Evolutionary conservation across 2,888 invertebrate species (phyloP).

Genomic region (Heterodera filipjevi): DNA sequence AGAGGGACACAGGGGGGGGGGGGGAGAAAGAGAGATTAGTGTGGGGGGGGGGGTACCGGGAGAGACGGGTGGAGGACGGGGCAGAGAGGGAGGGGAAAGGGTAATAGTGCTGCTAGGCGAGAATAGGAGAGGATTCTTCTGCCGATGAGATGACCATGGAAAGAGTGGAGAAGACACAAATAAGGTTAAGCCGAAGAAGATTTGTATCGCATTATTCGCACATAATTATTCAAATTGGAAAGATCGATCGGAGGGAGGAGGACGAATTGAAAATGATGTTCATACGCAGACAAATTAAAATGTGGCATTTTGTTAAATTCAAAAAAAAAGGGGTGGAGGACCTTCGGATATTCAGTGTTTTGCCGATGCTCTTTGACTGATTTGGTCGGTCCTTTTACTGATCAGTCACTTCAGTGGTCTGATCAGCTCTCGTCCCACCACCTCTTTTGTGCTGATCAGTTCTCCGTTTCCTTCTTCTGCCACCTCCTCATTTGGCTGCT

Average conservation of each 20-base stretch:
- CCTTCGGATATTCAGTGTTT: too few species aligned
- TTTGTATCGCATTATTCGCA: neutral
- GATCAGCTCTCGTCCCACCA: neutral
- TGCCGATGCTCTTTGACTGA: too few species aligned
- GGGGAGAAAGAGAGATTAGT: neutral
- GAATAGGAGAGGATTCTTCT: neutral
- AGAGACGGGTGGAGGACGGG: neutral
- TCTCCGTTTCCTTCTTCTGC: neutral
- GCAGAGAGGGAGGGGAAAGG: neutral
- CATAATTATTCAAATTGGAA: neutral
- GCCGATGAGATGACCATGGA: constrained; percentile 13
- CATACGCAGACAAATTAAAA: too few species aligned
- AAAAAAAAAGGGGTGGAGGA: too few species aligned
- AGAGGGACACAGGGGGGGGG: neutral
- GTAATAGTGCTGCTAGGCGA: neutral
- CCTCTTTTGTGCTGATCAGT: neutral
- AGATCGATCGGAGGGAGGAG: neutral
- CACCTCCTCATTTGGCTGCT: neutral
- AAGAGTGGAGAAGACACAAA: constrained; percentile 8
- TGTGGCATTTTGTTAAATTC: too few species aligned
- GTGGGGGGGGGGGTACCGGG: neutral
- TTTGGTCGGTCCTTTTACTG: too few species aligned
- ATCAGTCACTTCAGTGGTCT: too few species aligned
- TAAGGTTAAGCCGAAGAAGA: neutral
- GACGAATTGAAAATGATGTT: neutral